These are phyloP conservation scores for Syrista parreyssii DNA, from an alignment of 2,888 invertebrate species.

Conservation along the genomic window DNA sequence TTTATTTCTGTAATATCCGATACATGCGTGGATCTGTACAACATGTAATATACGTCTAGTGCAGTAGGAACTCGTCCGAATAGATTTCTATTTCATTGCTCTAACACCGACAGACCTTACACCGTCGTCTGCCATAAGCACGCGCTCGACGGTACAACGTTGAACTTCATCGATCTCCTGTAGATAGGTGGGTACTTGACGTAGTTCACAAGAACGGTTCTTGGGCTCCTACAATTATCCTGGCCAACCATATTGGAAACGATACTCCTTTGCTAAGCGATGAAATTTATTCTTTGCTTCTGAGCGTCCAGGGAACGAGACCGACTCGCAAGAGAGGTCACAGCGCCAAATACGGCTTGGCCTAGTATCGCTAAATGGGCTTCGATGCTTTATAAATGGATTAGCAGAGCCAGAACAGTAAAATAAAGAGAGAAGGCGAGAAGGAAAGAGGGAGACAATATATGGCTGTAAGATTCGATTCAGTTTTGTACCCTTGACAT, in stretches of 20 bases:
- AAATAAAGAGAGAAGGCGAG: not conserved
- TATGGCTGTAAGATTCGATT: not conserved
- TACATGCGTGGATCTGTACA: not conserved
- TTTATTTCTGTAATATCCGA: not conserved
- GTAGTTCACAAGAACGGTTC: not conserved
- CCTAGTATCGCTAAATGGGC: not conserved
- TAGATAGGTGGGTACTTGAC: not conserved
- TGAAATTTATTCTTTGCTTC: not conserved
- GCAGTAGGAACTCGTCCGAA: not conserved
- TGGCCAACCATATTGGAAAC: not conserved
- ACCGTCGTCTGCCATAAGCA: not conserved
- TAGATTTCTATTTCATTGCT: not conserved
- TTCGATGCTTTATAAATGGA: not conserved
- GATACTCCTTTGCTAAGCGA: not conserved
- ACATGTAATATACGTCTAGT: not conserved
- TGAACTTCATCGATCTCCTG: not conserved
- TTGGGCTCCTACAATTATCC: not conserved
- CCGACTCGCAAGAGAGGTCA: not conserved
- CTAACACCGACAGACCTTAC: not conserved
- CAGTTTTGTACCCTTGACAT: not conserved
- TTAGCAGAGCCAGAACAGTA: not conserved
- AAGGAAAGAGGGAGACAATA: not conserved
- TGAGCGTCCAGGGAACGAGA: not conserved
- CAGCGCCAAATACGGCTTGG: not conserved
- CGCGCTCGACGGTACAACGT: not conserved